Evolutionary conservation across 2,888 invertebrate genomes (phyloP).

Genomic region (Harpalus rufipes): DNA sequence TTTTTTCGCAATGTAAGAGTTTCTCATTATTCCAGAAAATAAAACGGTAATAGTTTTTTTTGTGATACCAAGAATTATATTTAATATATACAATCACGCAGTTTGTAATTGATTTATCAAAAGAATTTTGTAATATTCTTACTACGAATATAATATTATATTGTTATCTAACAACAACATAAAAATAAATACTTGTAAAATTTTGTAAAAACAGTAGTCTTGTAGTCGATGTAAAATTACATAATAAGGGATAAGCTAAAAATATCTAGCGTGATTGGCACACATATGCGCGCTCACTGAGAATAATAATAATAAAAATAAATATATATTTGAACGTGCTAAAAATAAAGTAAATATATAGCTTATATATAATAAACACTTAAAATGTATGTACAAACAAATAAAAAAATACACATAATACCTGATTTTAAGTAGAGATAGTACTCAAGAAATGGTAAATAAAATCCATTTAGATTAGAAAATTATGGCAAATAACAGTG

Average conservation of each 20-base stretch:
- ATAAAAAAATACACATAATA: conserved; percentile 67
- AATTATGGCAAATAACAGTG: conserved; percentile 63
- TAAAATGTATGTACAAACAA: conserved; percentile 65
- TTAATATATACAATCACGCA: too few species aligned
- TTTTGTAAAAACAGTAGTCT: background rate
- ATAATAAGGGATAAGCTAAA: conserved; percentile 30
- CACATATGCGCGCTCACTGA: conserved; percentile 8
- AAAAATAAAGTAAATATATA: conserved; percentile 68
- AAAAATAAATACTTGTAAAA: background rate
- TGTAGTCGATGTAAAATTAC: background rate
- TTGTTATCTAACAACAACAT: background rate
- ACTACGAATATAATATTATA: background rate
- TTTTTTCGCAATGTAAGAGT: too few species aligned
- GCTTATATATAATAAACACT: conserved; percentile 60
- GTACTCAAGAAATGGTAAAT: conserved; percentile 59
- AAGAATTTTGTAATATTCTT: too few species aligned
- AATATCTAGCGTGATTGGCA: conserved; percentile 23
- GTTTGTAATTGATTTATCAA: too few species aligned
- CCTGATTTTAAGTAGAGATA: conserved; percentile 67
- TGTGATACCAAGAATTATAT: too few species aligned
- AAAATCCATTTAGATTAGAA: conserved; percentile 56
- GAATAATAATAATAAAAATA: conserved; percentile 53
- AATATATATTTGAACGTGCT: conserved; percentile 59
- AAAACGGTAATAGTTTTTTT: too few species aligned
- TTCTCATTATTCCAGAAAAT: too few species aligned